Conservation (phyloP, 2,888 invertebrate genomes). For the Tipula lateralis region DNA sequence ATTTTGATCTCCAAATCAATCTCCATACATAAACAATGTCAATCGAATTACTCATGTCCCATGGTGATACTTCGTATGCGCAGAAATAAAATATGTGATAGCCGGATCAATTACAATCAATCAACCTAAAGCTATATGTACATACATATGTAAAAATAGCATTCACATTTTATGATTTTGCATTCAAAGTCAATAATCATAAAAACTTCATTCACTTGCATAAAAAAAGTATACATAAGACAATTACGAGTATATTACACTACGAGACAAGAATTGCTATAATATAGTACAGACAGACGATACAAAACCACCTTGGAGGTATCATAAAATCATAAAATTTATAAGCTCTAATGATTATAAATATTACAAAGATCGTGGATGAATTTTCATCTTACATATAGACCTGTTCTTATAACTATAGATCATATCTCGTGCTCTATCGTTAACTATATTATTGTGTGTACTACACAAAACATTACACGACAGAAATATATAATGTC, state of each 20-base stretch:
- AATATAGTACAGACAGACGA: not conserved
- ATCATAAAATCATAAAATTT: conserved; percentile 19
- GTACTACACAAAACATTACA: not conserved
- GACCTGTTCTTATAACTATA: not conserved
- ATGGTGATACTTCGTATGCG: not conserved
- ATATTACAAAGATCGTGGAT: not conserved
- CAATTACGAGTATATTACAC: not conserved
- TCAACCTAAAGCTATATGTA: not conserved
- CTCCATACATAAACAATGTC: too few species aligned
- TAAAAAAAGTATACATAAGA: not conserved
- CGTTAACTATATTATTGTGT: not conserved
- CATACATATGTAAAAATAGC: too few species aligned
- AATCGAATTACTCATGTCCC: not conserved
- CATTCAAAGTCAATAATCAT: not conserved
- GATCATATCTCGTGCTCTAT: not conserved
- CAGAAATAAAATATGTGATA: not conserved
- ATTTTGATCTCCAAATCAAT: too few species aligned
- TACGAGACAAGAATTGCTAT: not conserved
- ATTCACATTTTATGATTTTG: not conserved
- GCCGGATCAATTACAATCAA: not conserved
- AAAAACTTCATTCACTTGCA: not conserved
- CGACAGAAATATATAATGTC: conserved; percentile 3
- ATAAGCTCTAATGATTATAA: conserved; percentile 19
- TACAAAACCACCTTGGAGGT: not conserved
- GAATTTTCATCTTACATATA: not conserved